Evolutionary conservation across 2,113 vertebrate genomes (phyloP), one percentile per base, ranked within the genome.

Genomic region (Carassius gibelio): DNA sequence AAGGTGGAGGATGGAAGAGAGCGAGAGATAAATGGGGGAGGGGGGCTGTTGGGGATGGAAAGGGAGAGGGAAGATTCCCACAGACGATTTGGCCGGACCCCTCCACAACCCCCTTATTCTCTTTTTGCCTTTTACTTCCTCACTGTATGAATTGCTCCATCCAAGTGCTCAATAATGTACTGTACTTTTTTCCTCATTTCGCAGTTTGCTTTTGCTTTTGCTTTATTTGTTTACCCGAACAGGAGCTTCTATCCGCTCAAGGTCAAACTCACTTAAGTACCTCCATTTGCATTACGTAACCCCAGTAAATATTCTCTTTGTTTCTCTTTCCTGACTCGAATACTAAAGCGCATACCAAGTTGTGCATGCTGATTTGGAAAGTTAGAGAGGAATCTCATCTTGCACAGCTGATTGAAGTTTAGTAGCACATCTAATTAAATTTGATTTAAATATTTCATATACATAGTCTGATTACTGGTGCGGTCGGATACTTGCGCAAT

Each of bases 21-120:
- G 87, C 72, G 85, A 86, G 80, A 79, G 74, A 84, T 76, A 76
- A 52, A 81, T 36, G 76, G 89, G 66, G 88, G 81, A 52, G 45
- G 17, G 62, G 0, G 42, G 62, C 26, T 81, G 45, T 55, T 55
- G 50, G 76, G 76, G 17, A 79, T 50, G 30, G 21, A 57, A 36
- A 87, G 87, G 87, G 85, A 88, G 69, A 82, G 61, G 83, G 15
- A 76, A 85, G 88, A 90, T 79, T 91, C 91, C 89, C 91, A 89
- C 36, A 85, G 88, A 91, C 89, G 83, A 87, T 19, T 88, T 74
- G 36, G 89, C 88, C 89, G 84, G 87, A 91, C 87, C 86, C 87
- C 11, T n/a, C 42, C 36, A 6, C 57, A 62, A 45, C 57, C 79
- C 36, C 79, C 83, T 64, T 38, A 21, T 61, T 9, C 45, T 68